Evolutionary conservation across 2,888 invertebrate genomes (phyloP).

Genomic region (Cordilura impudica): DNA sequence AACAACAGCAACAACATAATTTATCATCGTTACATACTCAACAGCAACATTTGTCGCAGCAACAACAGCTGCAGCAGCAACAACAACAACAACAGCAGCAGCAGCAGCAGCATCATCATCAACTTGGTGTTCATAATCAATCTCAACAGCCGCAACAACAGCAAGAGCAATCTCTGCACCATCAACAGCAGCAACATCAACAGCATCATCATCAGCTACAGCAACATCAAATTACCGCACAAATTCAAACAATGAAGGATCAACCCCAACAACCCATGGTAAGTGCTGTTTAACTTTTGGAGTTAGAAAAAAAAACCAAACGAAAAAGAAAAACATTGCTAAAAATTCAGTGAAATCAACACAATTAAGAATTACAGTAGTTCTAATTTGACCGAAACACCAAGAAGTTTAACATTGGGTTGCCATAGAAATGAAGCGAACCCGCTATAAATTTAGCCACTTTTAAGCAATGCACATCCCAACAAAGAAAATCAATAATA

Average conservation of each 20-base stretch:
- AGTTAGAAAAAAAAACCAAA: too few species aligned
- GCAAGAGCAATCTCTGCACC: constrained; percentile 67
- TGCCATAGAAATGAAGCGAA: too few species aligned
- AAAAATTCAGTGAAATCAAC: too few species aligned
- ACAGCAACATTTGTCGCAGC: constrained; percentile 66
- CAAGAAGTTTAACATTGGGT: too few species aligned
- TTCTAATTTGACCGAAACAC: too few species aligned
- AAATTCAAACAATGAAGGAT: constrained; percentile 78
- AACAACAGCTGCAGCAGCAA: constrained; percentile 68
- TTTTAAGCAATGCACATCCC: too few species aligned
- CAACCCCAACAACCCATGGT: constrained; percentile 79
- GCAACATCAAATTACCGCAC: constrained; percentile 77
- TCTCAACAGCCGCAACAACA: constrained; percentile 68
- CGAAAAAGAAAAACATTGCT: constrained; percentile 25
- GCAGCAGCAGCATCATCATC: constrained; percentile 67
- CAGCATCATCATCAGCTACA: constrained; percentile 74
- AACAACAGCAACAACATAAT: constrained; percentile 68
- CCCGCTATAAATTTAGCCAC: too few species aligned
- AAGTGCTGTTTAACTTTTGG: constrained; percentile 68
- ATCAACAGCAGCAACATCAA: constrained; percentile 69
- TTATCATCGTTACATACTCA: constrained; percentile 47
- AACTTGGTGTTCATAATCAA: constrained; percentile 66
- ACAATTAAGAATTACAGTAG: too few species aligned
- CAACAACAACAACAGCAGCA: constrained; percentile 65
- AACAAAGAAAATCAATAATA: too few species aligned